Conservation (phyloP, 2,888 invertebrate genomes). For the Gymnosoma rotundatum region DNA sequence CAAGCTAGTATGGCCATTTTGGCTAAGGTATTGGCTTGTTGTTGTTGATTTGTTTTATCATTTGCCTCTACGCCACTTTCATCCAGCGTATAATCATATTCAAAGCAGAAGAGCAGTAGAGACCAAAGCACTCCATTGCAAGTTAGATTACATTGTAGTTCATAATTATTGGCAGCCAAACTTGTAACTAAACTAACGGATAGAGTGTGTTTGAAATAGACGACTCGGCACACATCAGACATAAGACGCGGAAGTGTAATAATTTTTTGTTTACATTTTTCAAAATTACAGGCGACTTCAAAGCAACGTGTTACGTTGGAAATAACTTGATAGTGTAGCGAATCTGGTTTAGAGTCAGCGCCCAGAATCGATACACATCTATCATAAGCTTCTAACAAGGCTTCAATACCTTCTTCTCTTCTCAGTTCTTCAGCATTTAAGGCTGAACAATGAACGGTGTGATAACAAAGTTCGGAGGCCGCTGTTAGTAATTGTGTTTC, state of each 20-base stretch:
- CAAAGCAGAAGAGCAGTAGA: conserved; percentile 93
- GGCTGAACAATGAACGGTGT: conserved; percentile 97
- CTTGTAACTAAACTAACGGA: conserved; percentile 96
- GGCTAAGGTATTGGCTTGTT: conserved; percentile 95
- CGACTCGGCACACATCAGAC: conserved; percentile 91
- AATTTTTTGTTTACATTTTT: conserved; percentile 93
- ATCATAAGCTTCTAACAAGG: conserved; percentile 94
- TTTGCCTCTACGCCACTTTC: conserved; percentile 96
- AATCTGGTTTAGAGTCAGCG: conserved; percentile 88
- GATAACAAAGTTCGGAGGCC: conserved; percentile 96
- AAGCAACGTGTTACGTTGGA: conserved; percentile 95
- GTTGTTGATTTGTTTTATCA: conserved; percentile 93
- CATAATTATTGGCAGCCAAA: conserved; percentile 90
- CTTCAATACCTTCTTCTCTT: conserved; percentile 94
- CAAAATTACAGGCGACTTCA: conserved; percentile 97
- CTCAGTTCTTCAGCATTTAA: conserved; percentile 98
- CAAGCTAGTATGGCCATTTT: conserved; percentile 93
- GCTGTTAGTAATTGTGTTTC: conserved; percentile 92
- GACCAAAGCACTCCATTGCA: conserved; percentile 96
- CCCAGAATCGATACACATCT: conserved; percentile 96
- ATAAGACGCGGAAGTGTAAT: conserved; percentile 94
- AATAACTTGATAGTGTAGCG: conserved; percentile 95
- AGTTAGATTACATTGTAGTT: conserved; percentile 91
- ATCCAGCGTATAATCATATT: conserved; percentile 98
- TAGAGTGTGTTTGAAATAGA: conserved; percentile 94